These are phyloP conservation scores for Sturnus vulgaris DNA, from an alignment of 2,113 vertebrate genomes.

Conservation along the genomic window DNA sequence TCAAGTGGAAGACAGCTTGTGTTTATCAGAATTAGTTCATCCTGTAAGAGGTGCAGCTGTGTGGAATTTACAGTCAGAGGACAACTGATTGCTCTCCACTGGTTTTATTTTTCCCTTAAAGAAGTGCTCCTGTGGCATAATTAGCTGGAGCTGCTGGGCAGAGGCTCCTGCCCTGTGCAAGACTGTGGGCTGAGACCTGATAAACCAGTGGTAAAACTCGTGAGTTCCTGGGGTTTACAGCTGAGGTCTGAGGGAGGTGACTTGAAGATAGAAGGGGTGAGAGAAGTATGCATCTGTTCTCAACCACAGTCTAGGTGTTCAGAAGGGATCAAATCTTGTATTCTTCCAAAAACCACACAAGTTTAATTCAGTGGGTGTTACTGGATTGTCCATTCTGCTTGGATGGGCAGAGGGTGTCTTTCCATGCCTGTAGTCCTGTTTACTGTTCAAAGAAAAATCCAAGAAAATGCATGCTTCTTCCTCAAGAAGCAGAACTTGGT, in stretches of 20 bases:
- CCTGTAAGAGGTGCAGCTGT: neutral
- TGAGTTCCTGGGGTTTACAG: neutral
- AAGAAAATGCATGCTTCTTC: neutral
- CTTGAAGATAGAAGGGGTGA: neutral
- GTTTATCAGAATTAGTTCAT: neutral
- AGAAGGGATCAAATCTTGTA: neutral
- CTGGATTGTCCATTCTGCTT: neutral
- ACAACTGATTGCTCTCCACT: neutral
- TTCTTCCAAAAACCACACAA: accelerated
- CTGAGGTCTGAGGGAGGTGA: neutral
- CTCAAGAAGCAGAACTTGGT: neutral
- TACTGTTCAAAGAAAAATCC: neutral
- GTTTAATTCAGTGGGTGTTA: neutral
- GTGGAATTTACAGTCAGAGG: neutral
- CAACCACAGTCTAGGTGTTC: accelerated
- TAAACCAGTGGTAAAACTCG: neutral
- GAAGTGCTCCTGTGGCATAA: neutral
- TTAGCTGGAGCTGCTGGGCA: neutral
- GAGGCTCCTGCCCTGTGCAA: neutral
- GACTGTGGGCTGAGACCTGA: neutral
- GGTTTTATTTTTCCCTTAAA: neutral
- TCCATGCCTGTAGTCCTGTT: no score
- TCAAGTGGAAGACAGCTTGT: neutral
- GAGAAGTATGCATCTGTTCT: neutral
- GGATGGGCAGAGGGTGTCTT: neutral